These are phyloP conservation scores for Lota lota DNA, from an alignment of 2,113 vertebrate species.

Conservation along the genomic window DNA sequence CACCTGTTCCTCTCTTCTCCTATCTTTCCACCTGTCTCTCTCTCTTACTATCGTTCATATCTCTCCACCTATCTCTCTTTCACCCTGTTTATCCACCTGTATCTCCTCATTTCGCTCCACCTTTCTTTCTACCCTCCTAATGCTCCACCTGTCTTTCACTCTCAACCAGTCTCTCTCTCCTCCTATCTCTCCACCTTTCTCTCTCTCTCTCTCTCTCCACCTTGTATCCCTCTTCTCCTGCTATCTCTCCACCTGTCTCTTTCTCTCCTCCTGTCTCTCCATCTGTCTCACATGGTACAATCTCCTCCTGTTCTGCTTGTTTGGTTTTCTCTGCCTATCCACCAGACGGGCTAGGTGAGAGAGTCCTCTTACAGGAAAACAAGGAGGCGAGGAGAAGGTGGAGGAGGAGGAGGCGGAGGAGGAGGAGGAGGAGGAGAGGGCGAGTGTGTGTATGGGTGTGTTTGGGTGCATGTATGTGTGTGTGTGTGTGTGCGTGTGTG, in stretches of 20 bases:
- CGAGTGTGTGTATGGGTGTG: too few relatives aligned
- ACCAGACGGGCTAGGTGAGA: too few relatives aligned
- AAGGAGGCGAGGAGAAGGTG: too few relatives aligned
- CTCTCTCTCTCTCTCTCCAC: background rate
- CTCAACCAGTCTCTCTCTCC: background rate
- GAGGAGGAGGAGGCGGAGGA: too few relatives aligned
- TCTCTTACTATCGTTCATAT: background rate
- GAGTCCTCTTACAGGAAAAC: too few relatives aligned
- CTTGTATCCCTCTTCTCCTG: background rate
- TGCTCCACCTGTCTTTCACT: background rate
- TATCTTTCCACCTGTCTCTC: background rate
- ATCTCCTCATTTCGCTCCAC: too few relatives aligned
- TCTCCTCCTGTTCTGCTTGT: too few relatives aligned
- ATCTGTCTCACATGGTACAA: background rate
- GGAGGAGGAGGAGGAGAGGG: too few relatives aligned
- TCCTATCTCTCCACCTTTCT: background rate
- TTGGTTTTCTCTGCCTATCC: too few relatives aligned
- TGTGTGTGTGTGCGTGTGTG: too few relatives aligned
- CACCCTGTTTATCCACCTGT: background rate
- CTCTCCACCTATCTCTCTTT: background rate
- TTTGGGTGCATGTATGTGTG: too few relatives aligned
- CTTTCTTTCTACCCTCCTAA: background rate
- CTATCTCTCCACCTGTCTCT: background rate
- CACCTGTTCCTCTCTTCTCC: background rate
- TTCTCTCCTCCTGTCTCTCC: background rate